Conservation (phyloP, 2,113 vertebrate species). For the Ursus arctos region DNA sequence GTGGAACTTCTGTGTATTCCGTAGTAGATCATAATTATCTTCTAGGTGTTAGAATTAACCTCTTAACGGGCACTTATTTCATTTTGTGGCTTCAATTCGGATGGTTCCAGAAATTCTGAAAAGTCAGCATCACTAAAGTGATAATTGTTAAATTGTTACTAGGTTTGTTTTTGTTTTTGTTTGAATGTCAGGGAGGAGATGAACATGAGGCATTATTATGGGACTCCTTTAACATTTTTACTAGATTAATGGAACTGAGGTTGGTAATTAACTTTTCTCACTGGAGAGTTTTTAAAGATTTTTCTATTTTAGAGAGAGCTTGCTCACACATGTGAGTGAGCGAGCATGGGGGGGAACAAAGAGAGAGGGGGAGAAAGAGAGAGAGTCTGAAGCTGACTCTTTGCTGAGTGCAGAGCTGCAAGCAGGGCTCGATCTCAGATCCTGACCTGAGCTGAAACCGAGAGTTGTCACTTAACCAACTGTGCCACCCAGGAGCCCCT, state of each 20-base stretch:
- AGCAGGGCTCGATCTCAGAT: not conserved
- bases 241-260: not conserved
- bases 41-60: not conserved
- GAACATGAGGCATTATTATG: not conserved
- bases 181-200: not conserved
- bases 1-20: not conserved
- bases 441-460: not conserved
- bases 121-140: not conserved
- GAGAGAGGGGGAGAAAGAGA: not conserved
- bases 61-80: not conserved
- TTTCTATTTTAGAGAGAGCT: not conserved
- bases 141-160: not conserved
- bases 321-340: no score
- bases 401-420: not conserved
- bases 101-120: constrained; percentile 8
- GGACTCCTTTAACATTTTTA: constrained; percentile 25
- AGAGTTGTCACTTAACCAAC: not conserved
- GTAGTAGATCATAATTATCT: not conserved
- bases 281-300: constrained; percentile 8
- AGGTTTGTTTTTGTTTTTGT: not conserved
- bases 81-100: not conserved
- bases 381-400: not conserved
- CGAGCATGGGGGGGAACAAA: not conserved
- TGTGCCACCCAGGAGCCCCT: not conserved
- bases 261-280: not conserved